phyloP scores from a whole-genome alignment of 2,888 invertebrate species.

The Drosophila pegasa region DNA sequence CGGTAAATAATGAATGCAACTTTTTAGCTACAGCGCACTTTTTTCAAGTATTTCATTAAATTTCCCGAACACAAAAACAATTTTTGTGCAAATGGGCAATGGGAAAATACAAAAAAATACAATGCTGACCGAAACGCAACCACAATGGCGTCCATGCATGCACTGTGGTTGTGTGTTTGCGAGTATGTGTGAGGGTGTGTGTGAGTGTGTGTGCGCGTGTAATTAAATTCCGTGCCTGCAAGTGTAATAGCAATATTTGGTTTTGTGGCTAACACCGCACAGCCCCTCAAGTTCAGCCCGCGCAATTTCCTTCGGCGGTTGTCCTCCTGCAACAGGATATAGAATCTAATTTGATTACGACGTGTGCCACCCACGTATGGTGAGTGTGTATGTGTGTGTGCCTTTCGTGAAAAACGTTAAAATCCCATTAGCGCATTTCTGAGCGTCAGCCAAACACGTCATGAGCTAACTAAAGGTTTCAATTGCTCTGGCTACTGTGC shows the following conservation, averaged over 20 bases:
- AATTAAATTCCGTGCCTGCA: slow-evolving; percentile 77
- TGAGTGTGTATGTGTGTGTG: slow-evolving; percentile 7
- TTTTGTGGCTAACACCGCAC: slow-evolving; percentile 54
- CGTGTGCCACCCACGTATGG: slow-evolving; percentile 32
- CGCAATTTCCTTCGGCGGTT: slow-evolving; percentile 52
- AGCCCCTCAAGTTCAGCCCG: slow-evolving; percentile 19
- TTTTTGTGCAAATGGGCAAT: slow-evolving; percentile 29
- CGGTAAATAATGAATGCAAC: neutral
- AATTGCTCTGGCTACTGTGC: slow-evolving; percentile 18
- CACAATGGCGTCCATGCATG: slow-evolving; percentile 31
- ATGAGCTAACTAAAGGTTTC: slow-evolving; percentile 19
- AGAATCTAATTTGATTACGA: slow-evolving; percentile 71
- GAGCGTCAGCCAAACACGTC: slow-evolving; percentile 39
- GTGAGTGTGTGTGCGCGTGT: slow-evolving; percentile 45
- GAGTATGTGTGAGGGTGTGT: slow-evolving; percentile 7
- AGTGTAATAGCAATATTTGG: slow-evolving; percentile 74
- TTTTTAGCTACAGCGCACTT: slow-evolving; percentile 4
- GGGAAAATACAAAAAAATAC: slow-evolving; percentile 15
- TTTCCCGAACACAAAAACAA: slow-evolving; percentile 26
- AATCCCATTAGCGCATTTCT: slow-evolving; percentile 56
- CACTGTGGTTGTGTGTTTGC: slow-evolving; percentile 3
- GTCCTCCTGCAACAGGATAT: slow-evolving; percentile 67
- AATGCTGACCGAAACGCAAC: slow-evolving; percentile 36
- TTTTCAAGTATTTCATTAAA: slow-evolving; percentile 48
- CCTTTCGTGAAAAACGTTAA: slow-evolving; percentile 25